Base-by-base conservation (phyloP, 2,888 invertebrate species). In the Phragmatobia fuliginosa region DNA sequence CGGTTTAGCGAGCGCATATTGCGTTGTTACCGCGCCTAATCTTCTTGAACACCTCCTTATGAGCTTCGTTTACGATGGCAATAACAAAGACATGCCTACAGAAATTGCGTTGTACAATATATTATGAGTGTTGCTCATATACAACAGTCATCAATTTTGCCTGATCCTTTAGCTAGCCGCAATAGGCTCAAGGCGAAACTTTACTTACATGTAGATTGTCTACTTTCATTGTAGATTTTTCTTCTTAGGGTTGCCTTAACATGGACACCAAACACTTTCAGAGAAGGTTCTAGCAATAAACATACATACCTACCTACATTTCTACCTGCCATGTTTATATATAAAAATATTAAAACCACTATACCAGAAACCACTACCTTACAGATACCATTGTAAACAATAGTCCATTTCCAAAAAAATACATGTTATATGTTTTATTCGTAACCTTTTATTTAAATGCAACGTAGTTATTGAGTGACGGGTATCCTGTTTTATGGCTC, bases 401-500 rank as follows among this genome's bases (percentile, higher is more conserved):
- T 75, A 75, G 69, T 72, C 61, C 72, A 75, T 75, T 74, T 75
- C 67, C 68, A 81, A 78, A 83, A 83, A 75, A 78, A 0, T 74
- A 74, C 69, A 70, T 59, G 31, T 72, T 78, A 68, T 66, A 68
- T 73, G 31, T 75, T 73, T 79, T 77, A 81, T 82, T 79, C 67
- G 74, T 79, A 82, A 85, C 83, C 82, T 88, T 91, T 90, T 91
- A 92, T 93, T 93, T 90, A 91, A 92, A 94, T 93, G 88, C 87
- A 89, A 84, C 87, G 86, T 88, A 85, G 91, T 90, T 90, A 91
- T 92, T 92, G 92, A 93, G 91, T 91, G 93, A 90, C 90, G 87
- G 90, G 92, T 91, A 91, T 93, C 91, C 91, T 93, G 92, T 92
- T 92, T 93, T 91, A 92, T 90, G 88, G 89, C 86, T 89, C 88